Conservation (phyloP, 2,797 vertebrate genomes). For the Zenarchopterus dispar region DNA sequence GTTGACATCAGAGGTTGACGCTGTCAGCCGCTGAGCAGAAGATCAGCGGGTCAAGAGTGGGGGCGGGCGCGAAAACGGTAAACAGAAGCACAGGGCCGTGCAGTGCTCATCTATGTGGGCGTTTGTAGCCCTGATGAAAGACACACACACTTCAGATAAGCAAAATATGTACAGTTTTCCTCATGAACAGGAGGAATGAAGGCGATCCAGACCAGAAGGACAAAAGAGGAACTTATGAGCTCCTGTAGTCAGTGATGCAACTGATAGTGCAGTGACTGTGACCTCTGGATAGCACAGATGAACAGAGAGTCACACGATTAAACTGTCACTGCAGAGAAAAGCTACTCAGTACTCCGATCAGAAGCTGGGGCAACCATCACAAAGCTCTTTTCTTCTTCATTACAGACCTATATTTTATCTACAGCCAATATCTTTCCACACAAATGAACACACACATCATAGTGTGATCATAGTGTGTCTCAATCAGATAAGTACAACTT, state of each 20-base stretch:
- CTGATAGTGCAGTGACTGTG: conserved; percentile 35
- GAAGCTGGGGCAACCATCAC: too few relatives aligned
- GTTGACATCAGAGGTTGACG: conserved; percentile 46
- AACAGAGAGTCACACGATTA: background rate
- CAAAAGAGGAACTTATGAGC: conserved; percentile 19
- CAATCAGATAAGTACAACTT: too few relatives aligned
- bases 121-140: conserved; percentile 32
- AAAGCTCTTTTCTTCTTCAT: too few relatives aligned
- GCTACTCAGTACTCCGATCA: too few relatives aligned
- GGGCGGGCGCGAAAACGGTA: conserved; percentile 42
- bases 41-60: conserved; percentile 56
- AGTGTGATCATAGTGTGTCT: too few relatives aligned
- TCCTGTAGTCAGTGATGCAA: background rate
- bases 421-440: too few relatives aligned
- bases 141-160: conserved; percentile 17
- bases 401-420: too few relatives aligned
- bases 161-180: conserved; percentile 33
- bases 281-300: conserved; percentile 4
- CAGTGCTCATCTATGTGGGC: background rate
- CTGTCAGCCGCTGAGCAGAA: conserved; percentile 43
- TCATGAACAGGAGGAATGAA: conserved; percentile 23
- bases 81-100: conserved; percentile 20
- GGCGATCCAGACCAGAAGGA: conserved; percentile 11
- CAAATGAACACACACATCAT: too few relatives aligned
- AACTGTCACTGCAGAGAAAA: background rate